A percentile compares a stretch with the other conserved stretches of the same genome.
Evolutionary conservation across 2,797 vertebrate species (phyloP).

Genomic region (Cynopterus sphinx): DNA sequence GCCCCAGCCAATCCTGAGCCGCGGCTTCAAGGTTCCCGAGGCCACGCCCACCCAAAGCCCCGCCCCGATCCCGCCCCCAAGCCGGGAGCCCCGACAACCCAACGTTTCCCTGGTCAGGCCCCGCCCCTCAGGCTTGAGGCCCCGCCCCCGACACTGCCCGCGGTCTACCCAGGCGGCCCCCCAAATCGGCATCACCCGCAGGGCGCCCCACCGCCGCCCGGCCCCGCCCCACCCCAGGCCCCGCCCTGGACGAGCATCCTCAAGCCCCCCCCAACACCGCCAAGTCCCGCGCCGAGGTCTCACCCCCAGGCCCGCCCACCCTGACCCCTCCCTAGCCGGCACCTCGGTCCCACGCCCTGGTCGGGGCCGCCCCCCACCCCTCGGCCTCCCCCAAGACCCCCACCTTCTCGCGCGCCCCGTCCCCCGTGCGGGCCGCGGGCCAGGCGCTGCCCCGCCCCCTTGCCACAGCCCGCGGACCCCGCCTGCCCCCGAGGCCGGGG

Average conservation of each 20-base stretch:
- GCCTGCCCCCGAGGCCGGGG: not conserved
- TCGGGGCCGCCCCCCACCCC: not conserved
- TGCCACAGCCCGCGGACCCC: not conserved
- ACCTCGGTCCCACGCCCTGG: not conserved
- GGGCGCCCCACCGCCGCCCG: too few species aligned
- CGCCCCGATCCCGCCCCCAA: not conserved
- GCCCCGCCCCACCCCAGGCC: not conserved
- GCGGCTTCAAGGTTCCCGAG: not conserved
- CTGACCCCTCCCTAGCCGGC: not conserved
- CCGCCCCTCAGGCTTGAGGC: not conserved
- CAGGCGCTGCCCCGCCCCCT: constrained; percentile 64
- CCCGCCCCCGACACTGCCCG: not conserved
- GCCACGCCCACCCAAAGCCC: not conserved
- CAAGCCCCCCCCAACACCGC: not conserved
- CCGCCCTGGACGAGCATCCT: not conserved
- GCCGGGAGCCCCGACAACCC: too few species aligned
- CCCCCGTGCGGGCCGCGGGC: not conserved
- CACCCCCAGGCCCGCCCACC: not conserved
- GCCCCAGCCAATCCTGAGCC: not conserved
- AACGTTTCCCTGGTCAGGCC: not conserved
- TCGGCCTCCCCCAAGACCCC: not conserved
- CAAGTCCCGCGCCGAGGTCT: not conserved
- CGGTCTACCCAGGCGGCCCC: not conserved
- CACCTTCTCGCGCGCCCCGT: not conserved
- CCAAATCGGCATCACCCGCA: not conserved